These are phyloP conservation scores for Charaxes varanes DNA, from an alignment of 1,140 invertebrate species.

Conservation along the genomic window DNA sequence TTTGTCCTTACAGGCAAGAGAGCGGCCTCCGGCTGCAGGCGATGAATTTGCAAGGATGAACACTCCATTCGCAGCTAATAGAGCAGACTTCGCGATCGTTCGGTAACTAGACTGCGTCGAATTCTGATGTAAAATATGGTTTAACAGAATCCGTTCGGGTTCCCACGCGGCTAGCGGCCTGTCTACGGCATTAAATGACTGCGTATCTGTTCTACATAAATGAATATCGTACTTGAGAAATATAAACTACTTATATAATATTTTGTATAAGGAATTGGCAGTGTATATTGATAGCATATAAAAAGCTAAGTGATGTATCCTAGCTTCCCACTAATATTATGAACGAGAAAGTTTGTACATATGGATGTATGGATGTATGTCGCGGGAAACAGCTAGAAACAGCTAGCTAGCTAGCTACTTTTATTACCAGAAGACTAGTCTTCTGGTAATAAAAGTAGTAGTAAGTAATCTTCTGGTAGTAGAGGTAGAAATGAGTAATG, in stretches of 20 bases:
- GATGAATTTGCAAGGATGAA: conserved; percentile 33
- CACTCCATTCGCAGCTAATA: conserved; percentile 51
- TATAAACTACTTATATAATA: conserved; percentile 12
- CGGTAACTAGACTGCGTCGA: conserved; percentile 46
- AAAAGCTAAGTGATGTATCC: conserved; percentile 3
- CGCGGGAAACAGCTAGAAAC: too few relatives aligned
- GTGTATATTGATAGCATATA: neutral
- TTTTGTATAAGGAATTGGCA: neutral
- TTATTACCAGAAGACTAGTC: too few relatives aligned
- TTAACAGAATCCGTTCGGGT: conserved; percentile 34
- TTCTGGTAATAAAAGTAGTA: too few relatives aligned
- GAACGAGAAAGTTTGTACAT: too few relatives aligned
- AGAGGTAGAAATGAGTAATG: too few relatives aligned
- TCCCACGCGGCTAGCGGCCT: conserved; percentile 51
- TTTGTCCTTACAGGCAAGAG: neutral
- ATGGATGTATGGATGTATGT: too few relatives aligned
- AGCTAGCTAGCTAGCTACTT: too few relatives aligned
- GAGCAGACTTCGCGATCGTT: conserved; percentile 31
- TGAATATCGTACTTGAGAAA: conserved; percentile 15
- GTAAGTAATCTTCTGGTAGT: too few relatives aligned
- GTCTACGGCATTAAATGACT: conserved; percentile 31
- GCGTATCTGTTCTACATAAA: conserved; percentile 18
- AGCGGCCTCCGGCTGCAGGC: neutral
- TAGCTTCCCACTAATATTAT: too few relatives aligned
- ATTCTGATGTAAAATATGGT: conserved; percentile 61